Percentiles rank a stretch among this genome's conserved stretches.
Evolutionary conservation across 2,888 invertebrate genomes (phyloP).

Genomic region (Drosophila rellima): DNA sequence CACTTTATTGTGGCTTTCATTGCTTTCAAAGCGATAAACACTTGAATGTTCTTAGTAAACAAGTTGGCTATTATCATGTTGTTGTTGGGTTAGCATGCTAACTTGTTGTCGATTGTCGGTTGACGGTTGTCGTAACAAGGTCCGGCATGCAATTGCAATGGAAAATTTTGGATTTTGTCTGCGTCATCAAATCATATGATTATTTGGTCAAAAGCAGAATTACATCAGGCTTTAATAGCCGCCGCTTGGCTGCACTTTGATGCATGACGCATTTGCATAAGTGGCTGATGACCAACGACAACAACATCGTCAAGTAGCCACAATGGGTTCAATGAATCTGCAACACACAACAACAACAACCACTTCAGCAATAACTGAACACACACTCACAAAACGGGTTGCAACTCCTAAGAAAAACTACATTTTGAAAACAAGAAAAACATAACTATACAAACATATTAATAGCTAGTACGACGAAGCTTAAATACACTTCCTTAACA

Average conservation of each 20-base stretch:
- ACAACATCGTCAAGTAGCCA: constrained; percentile 20
- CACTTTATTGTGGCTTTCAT: neutral
- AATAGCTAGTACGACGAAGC: neutral
- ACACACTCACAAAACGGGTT: constrained; percentile 22
- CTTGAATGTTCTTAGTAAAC: constrained; percentile 23
- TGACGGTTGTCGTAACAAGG: constrained; percentile 43
- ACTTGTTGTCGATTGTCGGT: constrained; percentile 28
- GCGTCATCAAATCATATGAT: constrained; percentile 43
- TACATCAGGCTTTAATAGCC: constrained; percentile 29
- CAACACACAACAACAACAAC: constrained; percentile 25
- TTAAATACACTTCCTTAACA: neutral
- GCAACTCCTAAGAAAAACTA: constrained; percentile 17
- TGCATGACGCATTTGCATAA: constrained; percentile 51
- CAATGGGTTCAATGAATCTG: constrained; percentile 61
- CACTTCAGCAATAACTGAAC: constrained; percentile 4
- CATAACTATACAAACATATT: neutral
- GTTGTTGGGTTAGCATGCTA: constrained; percentile 13
- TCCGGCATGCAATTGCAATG: constrained; percentile 59
- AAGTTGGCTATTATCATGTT: constrained; percentile 21
- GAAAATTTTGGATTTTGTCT: constrained; percentile 44
- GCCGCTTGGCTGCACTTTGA: constrained; percentile 30
- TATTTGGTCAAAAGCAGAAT: constrained; percentile 31
- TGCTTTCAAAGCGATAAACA: constrained; percentile 1
- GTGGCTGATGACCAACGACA: constrained; percentile 9
- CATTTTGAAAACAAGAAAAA: constrained; percentile 1